Conservation (phyloP, 2,797 vertebrate species). For the Potorous gilbertii region DNA sequence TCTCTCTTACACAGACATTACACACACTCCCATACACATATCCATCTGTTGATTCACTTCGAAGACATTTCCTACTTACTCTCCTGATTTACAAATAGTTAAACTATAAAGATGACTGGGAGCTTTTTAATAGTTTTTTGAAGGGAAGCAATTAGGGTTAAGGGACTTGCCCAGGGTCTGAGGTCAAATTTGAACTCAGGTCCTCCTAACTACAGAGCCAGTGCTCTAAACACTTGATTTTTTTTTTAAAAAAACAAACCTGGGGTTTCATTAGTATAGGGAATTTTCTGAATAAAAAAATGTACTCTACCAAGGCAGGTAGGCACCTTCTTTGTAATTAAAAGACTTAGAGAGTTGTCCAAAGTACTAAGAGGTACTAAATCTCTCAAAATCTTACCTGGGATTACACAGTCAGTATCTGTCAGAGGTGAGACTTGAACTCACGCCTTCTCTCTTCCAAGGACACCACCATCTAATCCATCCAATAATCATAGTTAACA, state of each 20-base stretch:
- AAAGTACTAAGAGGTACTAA: not conserved
- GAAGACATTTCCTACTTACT: not conserved
- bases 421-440: not conserved
- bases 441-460: not conserved
- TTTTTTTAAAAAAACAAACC: not conserved
- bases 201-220: not conserved
- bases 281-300: not conserved
- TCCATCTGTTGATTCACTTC: slow-evolving; percentile 16
- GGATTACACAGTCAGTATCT: not conserved
- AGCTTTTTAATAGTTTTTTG: no score
- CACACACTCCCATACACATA: no score
- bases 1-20: no score
- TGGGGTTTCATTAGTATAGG: not conserved
- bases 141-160: no score
- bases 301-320: not conserved
- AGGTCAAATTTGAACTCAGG: not conserved
- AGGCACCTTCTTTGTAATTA: not conserved
- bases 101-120: not conserved
- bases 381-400: not conserved
- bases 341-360: not conserved
- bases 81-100: not conserved
- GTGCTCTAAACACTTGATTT: not conserved
- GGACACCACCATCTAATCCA: not conserved
- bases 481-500: not conserved
- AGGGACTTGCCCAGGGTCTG: not conserved